Percentiles rank a stretch among this genome's conserved stretches.
These are phyloP conservation scores for Magallana ariakensis DNA, from an alignment of 1,140 invertebrate species.

Conservation along the genomic window DNA sequence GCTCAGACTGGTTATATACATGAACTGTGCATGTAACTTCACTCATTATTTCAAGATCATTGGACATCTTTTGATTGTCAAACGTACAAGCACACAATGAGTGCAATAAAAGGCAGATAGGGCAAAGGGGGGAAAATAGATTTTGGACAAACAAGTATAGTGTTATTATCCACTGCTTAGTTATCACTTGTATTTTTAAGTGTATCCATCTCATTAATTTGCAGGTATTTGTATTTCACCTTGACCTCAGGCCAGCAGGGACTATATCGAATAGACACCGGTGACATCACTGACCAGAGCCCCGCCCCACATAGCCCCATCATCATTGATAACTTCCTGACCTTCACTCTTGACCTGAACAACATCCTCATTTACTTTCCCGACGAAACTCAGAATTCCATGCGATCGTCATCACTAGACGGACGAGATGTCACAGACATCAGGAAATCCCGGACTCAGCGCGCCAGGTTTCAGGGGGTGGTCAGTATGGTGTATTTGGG, in stretches of 20 bases:
- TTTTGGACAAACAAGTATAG: too few relatives aligned
- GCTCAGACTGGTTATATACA: too few relatives aligned
- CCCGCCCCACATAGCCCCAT: conserved; percentile 80
- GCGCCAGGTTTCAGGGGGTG: conserved; percentile 59
- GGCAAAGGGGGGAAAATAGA: too few relatives aligned
- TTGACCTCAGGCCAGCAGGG: conserved; percentile 83
- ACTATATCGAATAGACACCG: conserved; percentile 89
- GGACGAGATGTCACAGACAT: conserved; percentile 88
- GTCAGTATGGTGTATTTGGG: conserved; percentile 64
- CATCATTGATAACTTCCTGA: conserved; percentile 83
- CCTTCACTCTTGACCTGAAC: conserved; percentile 89
- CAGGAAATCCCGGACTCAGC: conserved; percentile 85
- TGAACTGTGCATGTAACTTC: too few relatives aligned
- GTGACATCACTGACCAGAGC: conserved; percentile 85
- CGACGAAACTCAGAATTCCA: conserved; percentile 86
- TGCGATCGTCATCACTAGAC: conserved; percentile 89
- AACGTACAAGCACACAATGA: too few relatives aligned
- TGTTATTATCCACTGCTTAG: too few relatives aligned
- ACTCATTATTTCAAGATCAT: too few relatives aligned
- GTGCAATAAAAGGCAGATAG: too few relatives aligned
- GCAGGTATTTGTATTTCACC: conserved; percentile 91
- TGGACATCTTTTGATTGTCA: too few relatives aligned
- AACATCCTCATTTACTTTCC: conserved; percentile 90
- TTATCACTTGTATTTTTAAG: too few relatives aligned
- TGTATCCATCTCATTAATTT: neutral